Base-by-base conservation (phyloP, 2,797 vertebrate genomes). In the Acanthurus leucopareius region DNA sequence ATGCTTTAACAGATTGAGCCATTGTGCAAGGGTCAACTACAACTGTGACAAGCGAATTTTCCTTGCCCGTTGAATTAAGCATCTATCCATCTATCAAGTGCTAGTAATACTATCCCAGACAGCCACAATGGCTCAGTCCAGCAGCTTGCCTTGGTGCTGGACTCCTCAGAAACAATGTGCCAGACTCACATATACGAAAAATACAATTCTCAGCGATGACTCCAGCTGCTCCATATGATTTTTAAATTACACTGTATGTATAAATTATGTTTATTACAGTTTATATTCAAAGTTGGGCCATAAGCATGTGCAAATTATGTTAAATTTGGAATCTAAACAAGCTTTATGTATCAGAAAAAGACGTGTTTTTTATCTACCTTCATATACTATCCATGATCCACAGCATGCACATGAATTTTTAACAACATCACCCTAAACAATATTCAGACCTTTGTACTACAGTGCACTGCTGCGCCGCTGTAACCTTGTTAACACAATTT, bases 81-180 rank as follows among this genome's bases (percentile, higher is more conserved):
- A 57, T n/a, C 78, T 20, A 20, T 80, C 42, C 61, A 79, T 85
- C 64, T 44, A 68, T 82, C 51, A 58, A n/a, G 45, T 20, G 47
- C 66, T 47, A 16, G 38, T 66, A 61, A 25, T 35, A 10, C 20
- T 19, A 49, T 52, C 51, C 5, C 49, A 49, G 56, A 40, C 59
- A 69, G 53, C 38, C 6, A 13, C 35, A 14, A 14, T 19, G 56
- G 47, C 65, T 78, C 58, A 51, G 65, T 44, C 28, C 8, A 8
- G 16, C 69, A 49, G 53, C 62, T 20, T 11, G 5, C 60, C 19
- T 56, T 6, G 49, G 15, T 5, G 14, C 32, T 7, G 32, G 32
- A 35, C 32, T 7, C 32, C 7, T 35, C 32, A 35, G 32, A 35
- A 35, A 35, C 32, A 35, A 7, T 35, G 32, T 35, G 32, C 32